Percentiles rank a stretch among this genome's conserved stretches.
These are phyloP conservation scores for Lordiphosa mommai DNA, from an alignment of 1,140 invertebrate genomes.

Conservation along the genomic window DNA sequence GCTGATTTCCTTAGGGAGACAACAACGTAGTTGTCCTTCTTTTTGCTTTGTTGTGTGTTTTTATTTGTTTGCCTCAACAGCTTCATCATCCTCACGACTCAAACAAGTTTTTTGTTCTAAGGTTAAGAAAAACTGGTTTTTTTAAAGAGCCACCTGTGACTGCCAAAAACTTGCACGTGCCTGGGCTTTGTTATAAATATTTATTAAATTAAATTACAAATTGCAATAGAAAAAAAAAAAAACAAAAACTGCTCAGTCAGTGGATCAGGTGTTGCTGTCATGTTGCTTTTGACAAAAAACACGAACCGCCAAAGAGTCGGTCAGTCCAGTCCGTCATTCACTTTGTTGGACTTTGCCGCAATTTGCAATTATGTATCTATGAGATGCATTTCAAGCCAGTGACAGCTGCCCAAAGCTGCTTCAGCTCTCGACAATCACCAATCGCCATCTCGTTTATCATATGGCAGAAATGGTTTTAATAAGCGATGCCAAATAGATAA, in stretches of 20 bases:
- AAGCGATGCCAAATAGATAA: slow-evolving; percentile 68
- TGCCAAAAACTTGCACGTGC: slow-evolving; percentile 21
- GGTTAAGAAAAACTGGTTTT: slow-evolving; percentile 34
- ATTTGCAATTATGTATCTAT: slow-evolving; percentile 45
- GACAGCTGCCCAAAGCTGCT: no score
- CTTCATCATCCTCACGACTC: slow-evolving; percentile 49
- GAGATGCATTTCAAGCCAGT: slow-evolving; percentile 22
- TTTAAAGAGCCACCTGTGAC: slow-evolving; percentile 50
- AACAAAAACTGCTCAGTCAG: slow-evolving; percentile 16
- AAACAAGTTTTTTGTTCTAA: slow-evolving; percentile 41
- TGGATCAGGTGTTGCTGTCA: slow-evolving; percentile 36
- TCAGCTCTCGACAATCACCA: slow-evolving; percentile 51
- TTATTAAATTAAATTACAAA: slow-evolving; percentile 65
- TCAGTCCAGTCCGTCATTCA: slow-evolving; percentile 44
- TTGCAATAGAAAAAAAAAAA: slow-evolving; percentile 48
- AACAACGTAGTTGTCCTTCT: slow-evolving; percentile 39
- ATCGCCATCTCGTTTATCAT: slow-evolving; percentile 67
- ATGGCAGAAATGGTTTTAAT: slow-evolving; percentile 59
- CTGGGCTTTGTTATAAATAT: slow-evolving; percentile 46
- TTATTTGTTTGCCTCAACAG: slow-evolving; percentile 27
- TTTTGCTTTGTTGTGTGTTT: slow-evolving; percentile 1
- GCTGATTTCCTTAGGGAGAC: slow-evolving; percentile 65
- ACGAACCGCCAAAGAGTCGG: slow-evolving; percentile 37
- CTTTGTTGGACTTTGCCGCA: slow-evolving; percentile 33
- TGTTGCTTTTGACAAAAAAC: slow-evolving; percentile 45